Conservation (phyloP, 2,113 vertebrate genomes). For the Antigone vipio region DNA sequence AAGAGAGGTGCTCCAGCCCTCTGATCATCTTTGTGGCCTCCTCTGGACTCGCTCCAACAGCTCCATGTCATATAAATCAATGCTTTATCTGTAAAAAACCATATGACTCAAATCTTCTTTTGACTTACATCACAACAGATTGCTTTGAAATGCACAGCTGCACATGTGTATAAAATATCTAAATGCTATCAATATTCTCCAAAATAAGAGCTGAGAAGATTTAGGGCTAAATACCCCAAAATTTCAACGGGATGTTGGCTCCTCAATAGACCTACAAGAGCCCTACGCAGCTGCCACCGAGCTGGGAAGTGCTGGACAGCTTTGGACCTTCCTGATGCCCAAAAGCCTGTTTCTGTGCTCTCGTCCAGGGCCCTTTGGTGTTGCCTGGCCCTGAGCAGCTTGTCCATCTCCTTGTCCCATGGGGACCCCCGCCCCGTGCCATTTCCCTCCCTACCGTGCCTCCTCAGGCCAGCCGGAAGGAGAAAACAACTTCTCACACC, state of each 20-base stretch:
- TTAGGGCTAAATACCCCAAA: not conserved
- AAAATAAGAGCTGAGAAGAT: not conserved
- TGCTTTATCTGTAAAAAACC: slow-evolving; percentile 11
- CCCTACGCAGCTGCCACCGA: not conserved
- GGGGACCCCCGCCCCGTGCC: too few relatives aligned
- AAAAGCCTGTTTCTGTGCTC: not conserved
- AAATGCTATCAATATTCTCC: not conserved
- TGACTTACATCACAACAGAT: slow-evolving; percentile 15
- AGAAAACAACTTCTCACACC: not conserved
- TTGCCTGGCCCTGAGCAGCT: not conserved
- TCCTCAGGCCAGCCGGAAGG: not conserved
- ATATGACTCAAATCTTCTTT: slow-evolving; percentile 30
- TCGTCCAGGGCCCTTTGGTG: not conserved
- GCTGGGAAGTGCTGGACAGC: not conserved
- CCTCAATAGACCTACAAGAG: not conserved
- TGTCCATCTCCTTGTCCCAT: not conserved
- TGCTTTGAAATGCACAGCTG: slow-evolving; percentile 40
- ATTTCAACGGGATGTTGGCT: not conserved
- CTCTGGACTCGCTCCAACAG: too few relatives aligned
- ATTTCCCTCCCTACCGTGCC: not conserved
- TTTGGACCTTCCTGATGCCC: not conserved
- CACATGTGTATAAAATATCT: not conserved
- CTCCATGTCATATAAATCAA: not conserved
- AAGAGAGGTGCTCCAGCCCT: too few relatives aligned
- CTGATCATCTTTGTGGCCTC: too few relatives aligned